Conservation (phyloP, 2,888 invertebrate genomes). For the Sipunculus nudus region DNA sequence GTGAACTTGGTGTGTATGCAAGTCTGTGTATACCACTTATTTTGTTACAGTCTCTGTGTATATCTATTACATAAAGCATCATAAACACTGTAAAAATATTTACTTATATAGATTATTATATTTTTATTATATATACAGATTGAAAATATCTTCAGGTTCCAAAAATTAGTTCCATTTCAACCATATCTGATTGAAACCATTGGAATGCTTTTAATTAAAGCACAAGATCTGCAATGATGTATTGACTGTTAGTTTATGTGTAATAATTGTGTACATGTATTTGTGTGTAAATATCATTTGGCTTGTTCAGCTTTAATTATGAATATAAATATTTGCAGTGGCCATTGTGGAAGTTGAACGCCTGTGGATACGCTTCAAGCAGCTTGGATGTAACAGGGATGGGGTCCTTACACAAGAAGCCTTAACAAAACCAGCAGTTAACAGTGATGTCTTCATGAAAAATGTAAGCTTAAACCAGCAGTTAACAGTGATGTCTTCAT, state of each 20-base stretch:
- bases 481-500: no score
- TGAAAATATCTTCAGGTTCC: no score
- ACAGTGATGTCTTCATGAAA: conserved; percentile 48
- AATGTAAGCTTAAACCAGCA: conserved; percentile 53
- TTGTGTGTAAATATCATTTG: not conserved
- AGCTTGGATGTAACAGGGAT: conserved; percentile 57
- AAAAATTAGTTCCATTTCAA: no score
- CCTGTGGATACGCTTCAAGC: conserved; percentile 63
- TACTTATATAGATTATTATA: no score
- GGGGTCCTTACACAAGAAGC: conserved; percentile 46
- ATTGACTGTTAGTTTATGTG: not conserved
- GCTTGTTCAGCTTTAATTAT: no score
- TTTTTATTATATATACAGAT: no score
- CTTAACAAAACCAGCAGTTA: conserved; percentile 22
- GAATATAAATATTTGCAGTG: conserved; percentile 49
- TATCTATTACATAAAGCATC: no score
- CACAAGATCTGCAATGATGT: not conserved
- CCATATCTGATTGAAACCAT: no score
- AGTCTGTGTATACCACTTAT: no score
- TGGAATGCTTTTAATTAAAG: not conserved
- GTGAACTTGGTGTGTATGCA: no score
- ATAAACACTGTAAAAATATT: no score
- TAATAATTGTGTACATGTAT: not conserved
- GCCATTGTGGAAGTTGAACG: conserved; percentile 65
- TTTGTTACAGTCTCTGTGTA: no score